Base-by-base conservation (phyloP, 2,888 invertebrate species). In the Bembecia ichneumoniformis region DNA sequence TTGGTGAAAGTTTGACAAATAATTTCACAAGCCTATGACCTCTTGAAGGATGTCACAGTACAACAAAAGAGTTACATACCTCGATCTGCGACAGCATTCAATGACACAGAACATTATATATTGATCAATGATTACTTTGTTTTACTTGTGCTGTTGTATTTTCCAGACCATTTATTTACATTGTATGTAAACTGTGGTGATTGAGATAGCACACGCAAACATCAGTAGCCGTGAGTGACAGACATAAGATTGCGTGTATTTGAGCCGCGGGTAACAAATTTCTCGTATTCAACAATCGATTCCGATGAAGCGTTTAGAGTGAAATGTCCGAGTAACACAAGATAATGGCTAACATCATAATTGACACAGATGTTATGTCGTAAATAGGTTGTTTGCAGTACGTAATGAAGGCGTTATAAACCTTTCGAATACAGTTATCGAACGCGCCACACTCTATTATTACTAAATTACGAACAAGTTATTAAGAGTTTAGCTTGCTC, bases 171-270 rank as follows among this genome's bases (percentile, higher is more conserved):
- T 28, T 40, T 60, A n/a, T 10, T 40, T 60, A 57, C 53, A 62
- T 56, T 62, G 61, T 60, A 51, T 51, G 59, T 57, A 68, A 69
- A 74, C 72, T 67, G 64, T 58, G 61, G 64, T 62, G 64, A 63
- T 60, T 59, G 59, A 60, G 60, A 61, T 54, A n/a, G n/a, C 62
- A 64, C 68, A 70, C 60, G 64, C 61, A 62, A 62, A 65, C 64
- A 68, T 60, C 63, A 64, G 62, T 73, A 68, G 74, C 63, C 67
- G 65, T 69, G 77, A 77, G 68, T 76, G 75, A 74, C 74, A 71
- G 65, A 58, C 60, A 59, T 58, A 50, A 48, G 48, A 43, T 46
- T 48, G 51, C 52, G 17, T 54, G 47, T 51, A 51, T 51, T 49
- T 16, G 52, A 49, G 74, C 73, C 74, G 50, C 62, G 52, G 71